Percentiles rank a stretch among this genome's conserved stretches.
Evolutionary conservation across 2,113 vertebrate genomes (phyloP).

Genomic region (Alaudala cheleensis): DNA sequence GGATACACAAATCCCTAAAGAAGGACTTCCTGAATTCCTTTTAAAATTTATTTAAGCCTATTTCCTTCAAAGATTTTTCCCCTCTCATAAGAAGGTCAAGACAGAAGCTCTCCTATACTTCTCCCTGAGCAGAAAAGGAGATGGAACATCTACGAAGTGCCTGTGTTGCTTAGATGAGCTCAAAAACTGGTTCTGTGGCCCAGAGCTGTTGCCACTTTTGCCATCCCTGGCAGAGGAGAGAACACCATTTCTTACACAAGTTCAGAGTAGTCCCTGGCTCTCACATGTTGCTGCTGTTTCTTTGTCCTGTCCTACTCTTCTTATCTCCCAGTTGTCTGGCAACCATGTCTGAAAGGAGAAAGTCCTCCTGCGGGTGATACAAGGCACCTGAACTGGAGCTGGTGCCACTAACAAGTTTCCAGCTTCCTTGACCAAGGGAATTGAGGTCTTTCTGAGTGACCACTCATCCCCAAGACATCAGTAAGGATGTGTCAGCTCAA

Average conservation of each 20-base stretch:
- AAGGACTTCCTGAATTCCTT: conserved; percentile 12
- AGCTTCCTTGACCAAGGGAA: background rate
- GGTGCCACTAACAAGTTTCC: background rate
- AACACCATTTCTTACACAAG: background rate
- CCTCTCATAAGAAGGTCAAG: background rate
- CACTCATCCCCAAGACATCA: background rate
- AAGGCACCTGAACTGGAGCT: background rate
- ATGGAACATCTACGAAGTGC: background rate
- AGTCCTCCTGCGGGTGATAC: background rate
- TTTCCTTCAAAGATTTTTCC: conserved; percentile 12
- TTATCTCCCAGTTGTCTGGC: background rate
- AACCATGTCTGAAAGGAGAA: background rate
- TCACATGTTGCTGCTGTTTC: rapidly evolving
- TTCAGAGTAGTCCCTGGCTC: background rate
- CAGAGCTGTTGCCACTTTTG: background rate
- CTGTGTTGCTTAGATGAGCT: background rate
- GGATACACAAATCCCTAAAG: conserved; percentile 13
- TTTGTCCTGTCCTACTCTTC: background rate
- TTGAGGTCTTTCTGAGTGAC: background rate
- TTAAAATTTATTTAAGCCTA: conserved; percentile 27
- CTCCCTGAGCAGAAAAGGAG: background rate
- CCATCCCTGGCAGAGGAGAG: background rate
- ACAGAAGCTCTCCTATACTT: background rate
- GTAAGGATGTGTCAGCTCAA: background rate
- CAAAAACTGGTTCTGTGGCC: background rate